Percentiles rank a stretch among this genome's conserved stretches.
phyloP scores from a whole-genome alignment of 2,113 vertebrate species.

The Tragelaphus imberbis region DNA sequence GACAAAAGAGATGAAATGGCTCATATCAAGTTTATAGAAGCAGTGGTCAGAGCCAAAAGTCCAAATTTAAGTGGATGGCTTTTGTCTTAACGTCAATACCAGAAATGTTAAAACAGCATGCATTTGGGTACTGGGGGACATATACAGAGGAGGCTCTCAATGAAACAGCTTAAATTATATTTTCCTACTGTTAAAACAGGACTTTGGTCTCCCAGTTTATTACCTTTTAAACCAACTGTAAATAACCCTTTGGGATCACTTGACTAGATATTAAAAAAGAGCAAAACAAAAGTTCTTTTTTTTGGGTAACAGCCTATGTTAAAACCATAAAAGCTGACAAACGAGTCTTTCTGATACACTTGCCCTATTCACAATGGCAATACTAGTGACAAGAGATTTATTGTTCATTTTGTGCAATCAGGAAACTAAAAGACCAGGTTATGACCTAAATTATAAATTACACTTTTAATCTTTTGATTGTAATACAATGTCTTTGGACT shows the following conservation, averaged over 20 bases:
- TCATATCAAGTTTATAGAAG: not conserved
- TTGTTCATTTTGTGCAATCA: conserved; percentile 25
- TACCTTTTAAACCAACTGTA: not conserved
- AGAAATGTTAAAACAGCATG: not conserved
- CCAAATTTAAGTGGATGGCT: not conserved
- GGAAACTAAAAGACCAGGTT: conserved; percentile 22
- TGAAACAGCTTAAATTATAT: not conserved
- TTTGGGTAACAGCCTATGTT: not conserved
- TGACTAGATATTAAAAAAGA: not conserved
- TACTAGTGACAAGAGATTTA: conserved; percentile 11
- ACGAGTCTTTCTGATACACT: not conserved
- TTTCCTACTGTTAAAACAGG: conserved; percentile 14
- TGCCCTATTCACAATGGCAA: not conserved
- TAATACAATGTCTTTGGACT: conserved; percentile 13
- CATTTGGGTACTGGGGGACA: not conserved
- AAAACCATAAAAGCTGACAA: conserved; percentile 19
- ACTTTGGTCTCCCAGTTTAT: not conserved
- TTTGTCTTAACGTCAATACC: not conserved
- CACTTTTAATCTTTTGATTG: conserved; percentile 24
- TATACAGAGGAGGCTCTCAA: not conserved
- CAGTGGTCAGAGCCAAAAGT: not conserved
- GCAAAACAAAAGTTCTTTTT: not conserved
- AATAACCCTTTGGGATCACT: conserved; percentile 7
- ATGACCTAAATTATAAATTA: not conserved
- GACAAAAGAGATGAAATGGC: conserved; percentile 1